Percentiles rank a stretch among this genome's conserved stretches.
Conservation (phyloP, 1,140 invertebrate species). For the Halictus rubicundus region DNA sequence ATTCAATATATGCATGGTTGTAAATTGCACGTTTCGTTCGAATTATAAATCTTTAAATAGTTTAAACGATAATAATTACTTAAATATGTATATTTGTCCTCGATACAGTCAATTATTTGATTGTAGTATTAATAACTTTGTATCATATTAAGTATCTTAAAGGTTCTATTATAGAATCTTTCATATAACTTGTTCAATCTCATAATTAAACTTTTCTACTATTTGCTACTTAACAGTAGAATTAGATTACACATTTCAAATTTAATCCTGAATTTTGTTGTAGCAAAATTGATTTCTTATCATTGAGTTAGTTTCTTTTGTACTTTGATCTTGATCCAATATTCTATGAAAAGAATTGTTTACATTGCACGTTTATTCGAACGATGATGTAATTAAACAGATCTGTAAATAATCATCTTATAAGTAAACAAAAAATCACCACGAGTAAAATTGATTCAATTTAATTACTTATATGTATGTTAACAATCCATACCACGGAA, state of each 20-base stretch:
- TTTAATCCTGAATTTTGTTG: neutral
- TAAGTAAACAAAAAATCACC: constrained; percentile 30
- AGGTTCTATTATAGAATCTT: neutral
- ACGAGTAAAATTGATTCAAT: neutral
- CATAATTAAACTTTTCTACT: neutral
- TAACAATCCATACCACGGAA: constrained; percentile 20
- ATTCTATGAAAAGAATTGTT: neutral
- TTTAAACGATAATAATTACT: neutral
- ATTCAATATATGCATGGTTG: neutral
- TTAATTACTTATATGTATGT: constrained; percentile 24
- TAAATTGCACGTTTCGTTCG: neutral
- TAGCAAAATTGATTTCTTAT: neutral
- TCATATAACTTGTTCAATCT: neutral
- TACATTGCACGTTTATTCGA: constrained; percentile 21
- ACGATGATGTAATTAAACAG: constrained; percentile 17
- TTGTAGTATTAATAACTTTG: neutral
- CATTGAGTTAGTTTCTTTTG: neutral
- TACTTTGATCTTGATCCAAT: neutral
- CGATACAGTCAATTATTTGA: neutral
- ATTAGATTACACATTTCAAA: neutral
- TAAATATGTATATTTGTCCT: neutral
- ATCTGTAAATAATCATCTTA: neutral
- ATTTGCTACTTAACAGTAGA: neutral
- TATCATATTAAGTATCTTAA: neutral
- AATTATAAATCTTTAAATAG: neutral